phyloP scores from a whole-genome alignment of 1,140 invertebrate genomes.

The Trinorchestia longiramus region DNA sequence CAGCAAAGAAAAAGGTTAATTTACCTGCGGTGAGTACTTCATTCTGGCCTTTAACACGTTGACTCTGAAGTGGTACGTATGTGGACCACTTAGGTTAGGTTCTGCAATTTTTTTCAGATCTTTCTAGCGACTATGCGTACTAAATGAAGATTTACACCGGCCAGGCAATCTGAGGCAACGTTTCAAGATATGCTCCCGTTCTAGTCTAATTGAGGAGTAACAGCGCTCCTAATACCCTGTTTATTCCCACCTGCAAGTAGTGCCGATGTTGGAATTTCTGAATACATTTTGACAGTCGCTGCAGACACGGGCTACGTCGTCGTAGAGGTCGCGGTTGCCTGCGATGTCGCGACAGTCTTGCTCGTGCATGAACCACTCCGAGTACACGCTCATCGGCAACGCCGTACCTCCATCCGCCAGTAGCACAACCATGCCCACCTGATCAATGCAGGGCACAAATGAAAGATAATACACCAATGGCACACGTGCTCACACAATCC shows the following conservation, averaged over 20 bases:
- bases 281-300: constrained; percentile 50
- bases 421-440: background rate
- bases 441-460: background rate
- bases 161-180: too few relatives aligned
- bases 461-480: background rate
- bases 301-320: constrained; percentile 42
- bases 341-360: constrained; percentile 42
- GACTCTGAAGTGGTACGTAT: too few relatives aligned
- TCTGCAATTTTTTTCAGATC: too few relatives aligned
- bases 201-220: background rate
- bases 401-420: background rate
- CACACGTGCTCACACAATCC: too few relatives aligned
- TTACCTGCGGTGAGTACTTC: too few relatives aligned
- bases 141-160: too few relatives aligned
- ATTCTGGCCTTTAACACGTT: too few relatives aligned
- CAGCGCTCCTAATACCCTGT: background rate
- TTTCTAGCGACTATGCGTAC: too few relatives aligned
- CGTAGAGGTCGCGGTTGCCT: constrained; percentile 54
- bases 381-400: constrained; percentile 27
- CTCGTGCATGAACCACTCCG: constrained; percentile 39
- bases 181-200: background rate
- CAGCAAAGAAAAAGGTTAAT: too few relatives aligned
- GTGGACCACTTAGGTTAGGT: too few relatives aligned
- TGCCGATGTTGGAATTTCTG: constrained; percentile 30
- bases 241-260: constrained; percentile 39